These are phyloP conservation scores for Congeria kusceri DNA, from an alignment of 2,888 invertebrate species.

Conservation along the genomic window DNA sequence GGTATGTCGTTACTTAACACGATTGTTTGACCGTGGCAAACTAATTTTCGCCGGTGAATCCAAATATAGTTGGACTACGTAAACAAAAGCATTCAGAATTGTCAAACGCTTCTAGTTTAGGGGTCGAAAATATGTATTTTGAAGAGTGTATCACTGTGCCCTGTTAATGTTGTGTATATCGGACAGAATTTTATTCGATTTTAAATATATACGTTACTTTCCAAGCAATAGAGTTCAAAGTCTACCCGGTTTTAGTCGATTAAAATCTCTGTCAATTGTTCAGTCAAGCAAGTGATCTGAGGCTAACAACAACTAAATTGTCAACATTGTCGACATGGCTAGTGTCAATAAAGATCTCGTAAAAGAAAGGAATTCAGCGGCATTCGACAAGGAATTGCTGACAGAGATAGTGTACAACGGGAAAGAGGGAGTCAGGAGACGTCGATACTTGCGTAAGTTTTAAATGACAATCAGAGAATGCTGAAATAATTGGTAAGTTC, in stretches of 20 bases:
- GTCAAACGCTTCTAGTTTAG: no score
- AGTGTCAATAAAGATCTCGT: constrained; percentile 78
- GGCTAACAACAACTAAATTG: neutral
- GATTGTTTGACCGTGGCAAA: no score
- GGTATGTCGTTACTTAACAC: no score
- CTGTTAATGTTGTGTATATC: no score
- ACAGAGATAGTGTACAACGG: constrained; percentile 79
- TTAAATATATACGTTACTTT: no score
- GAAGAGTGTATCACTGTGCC: no score
- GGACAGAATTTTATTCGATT: no score
- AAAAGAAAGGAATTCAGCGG: constrained; percentile 75
- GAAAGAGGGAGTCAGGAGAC: constrained; percentile 67
- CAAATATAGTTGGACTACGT: no score
- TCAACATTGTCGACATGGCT: neutral
- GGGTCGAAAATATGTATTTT: no score
- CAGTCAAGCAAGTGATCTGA: neutral
- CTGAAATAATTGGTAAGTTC: neutral
- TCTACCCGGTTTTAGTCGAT: neutral
- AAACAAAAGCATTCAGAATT: no score
- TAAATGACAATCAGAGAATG: neutral
- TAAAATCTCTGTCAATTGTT: neutral
- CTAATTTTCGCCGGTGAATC: no score
- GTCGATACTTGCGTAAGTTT: constrained; percentile 73
- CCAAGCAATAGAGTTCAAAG: no score
- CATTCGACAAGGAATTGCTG: constrained; percentile 78